Conservation (phyloP, 2,888 invertebrate species). For the Carcina quercana region DNA sequence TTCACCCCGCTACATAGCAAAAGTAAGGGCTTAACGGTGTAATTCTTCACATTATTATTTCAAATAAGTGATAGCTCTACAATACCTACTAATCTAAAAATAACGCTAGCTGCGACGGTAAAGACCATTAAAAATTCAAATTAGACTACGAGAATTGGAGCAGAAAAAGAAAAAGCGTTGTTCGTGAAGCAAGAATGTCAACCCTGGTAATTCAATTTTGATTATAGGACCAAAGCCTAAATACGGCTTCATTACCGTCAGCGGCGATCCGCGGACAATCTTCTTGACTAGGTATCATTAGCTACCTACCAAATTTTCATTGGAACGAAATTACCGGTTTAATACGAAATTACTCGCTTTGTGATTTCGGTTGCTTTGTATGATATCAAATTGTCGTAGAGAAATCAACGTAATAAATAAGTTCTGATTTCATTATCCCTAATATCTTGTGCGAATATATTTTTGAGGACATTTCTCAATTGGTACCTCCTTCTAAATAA, state of each 20-base stretch:
- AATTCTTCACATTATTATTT: slow-evolving; percentile 24
- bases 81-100: slow-evolving; percentile 24
- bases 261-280: slow-evolving; percentile 68
- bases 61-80: slow-evolving; percentile 23
- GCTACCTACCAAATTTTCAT: slow-evolving; percentile 55
- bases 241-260: slow-evolving; percentile 64
- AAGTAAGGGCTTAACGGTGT: not conserved
- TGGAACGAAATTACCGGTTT: slow-evolving; percentile 59
- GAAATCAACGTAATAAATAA: slow-evolving; percentile 7
- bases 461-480: no score
- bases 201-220: slow-evolving; percentile 72
- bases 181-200: slow-evolving; percentile 64
- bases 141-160: slow-evolving; percentile 60
- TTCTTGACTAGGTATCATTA: slow-evolving; percentile 69
- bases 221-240: slow-evolving; percentile 71
- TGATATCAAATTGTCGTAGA: slow-evolving; percentile 5
- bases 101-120: slow-evolving; percentile 24
- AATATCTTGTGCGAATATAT: no score
- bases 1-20: slow-evolving; percentile 6
- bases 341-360: slow-evolving; percentile 58
- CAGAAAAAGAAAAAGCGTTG: slow-evolving; percentile 64
- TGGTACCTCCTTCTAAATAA: not conserved
- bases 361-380: slow-evolving; percentile 51
- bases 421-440: slow-evolving; percentile 3
- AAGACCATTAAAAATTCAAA: slow-evolving; percentile 57